Base-by-base conservation (phyloP, 2,888 invertebrate species). In the Endomychus coccineus region DNA sequence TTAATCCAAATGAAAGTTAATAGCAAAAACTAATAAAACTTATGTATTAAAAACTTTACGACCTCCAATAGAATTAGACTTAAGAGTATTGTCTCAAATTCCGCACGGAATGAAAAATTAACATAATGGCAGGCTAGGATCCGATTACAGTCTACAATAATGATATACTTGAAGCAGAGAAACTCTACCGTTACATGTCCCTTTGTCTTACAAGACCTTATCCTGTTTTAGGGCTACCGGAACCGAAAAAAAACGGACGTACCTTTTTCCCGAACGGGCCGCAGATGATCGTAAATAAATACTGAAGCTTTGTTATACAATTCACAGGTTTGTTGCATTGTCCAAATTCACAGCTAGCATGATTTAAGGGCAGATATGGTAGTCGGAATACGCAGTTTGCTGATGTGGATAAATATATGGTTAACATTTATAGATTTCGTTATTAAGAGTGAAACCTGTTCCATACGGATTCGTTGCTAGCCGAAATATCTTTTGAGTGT, bases 211-310 rank as follows among this genome's bases (percentile, higher is more conserved):
- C 3, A 27, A 27, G 27, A 27, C 14, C 3, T 11, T n/a, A 27
- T 12, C 14, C 27, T n/a, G 27, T 27, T 27, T n/a, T 14, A n/a
- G 27, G 27, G 14, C 27, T 12, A 27, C 27, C 27, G 27, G 27
- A 27, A 27, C 27, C 4, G 11, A n/a, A 27, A 27, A 14, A 19
- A n/a, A 19, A 19, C 6, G n/a, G n/a, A 27, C 12, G 11, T 4
- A 14, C 11, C 3, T 2, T 11, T 11, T 27, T 14, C 27, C 27
- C 11, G 27, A 27, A 27, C 27, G 27, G 27, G 11, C 27, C 27
- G 27, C 14, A 19, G 21, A 19, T 19, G 21, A 19, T 19, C 21
- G 21, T 19, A 19, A 19, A 19, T 19, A 19, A 19, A n/a, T 19
- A 19, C 6, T n/a, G 21, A 6, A n/a, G 21, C 21, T 19, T 19